Evolutionary conservation across 2,888 invertebrate genomes (phyloP), one percentile per base, ranked within the genome.

Genomic region (Drosophila eohydei): DNA sequence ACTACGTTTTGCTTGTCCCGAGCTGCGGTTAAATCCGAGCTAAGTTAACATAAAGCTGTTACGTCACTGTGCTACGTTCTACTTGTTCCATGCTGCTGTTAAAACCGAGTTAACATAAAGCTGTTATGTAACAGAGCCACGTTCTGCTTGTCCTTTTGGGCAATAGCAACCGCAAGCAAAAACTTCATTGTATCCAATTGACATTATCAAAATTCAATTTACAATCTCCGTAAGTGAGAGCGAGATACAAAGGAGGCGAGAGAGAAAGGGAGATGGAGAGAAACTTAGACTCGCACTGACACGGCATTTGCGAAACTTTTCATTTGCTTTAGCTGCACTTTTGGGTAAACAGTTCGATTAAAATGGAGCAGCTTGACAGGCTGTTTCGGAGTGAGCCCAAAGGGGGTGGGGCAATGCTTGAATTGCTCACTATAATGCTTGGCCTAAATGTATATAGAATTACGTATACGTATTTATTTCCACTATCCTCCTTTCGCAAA

Each of bases 141-240:
- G 9, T 21, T 30, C 11, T 26, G 21, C 40, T 55, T 54, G 14
- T 40, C 12, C 14, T 21, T 38, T 54, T 54, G 9, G 57, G 38
- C 58, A 46, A 50, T 69, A 58, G 50, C 50, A 70, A 71, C 87
- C 83, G 70, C 81, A 77, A 74, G 73, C 50, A 64, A 68, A 76
- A 85, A 85, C 71, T 83, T 88, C 70, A 58, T 74, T 70, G 70
- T 62, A 67, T 69, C 58, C 77, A 79, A 88, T 82, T 86, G 89
- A 86, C 85, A 88, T 88, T 88, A 86, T 86, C 85, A 81, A 77
- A 88, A 86, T 88, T 86, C 89, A 86, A 86, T 86, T 86, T 86
- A 82, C 78, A 87, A 88, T 88, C 88, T 79, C 50, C 52, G 40
- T 36, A 54, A 30, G 54, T 38, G 40, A 30, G 28, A 6, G n/a